Evolutionary conservation across 2,888 invertebrate species (phyloP).

Genomic region (Eupsilia transversa): DNA sequence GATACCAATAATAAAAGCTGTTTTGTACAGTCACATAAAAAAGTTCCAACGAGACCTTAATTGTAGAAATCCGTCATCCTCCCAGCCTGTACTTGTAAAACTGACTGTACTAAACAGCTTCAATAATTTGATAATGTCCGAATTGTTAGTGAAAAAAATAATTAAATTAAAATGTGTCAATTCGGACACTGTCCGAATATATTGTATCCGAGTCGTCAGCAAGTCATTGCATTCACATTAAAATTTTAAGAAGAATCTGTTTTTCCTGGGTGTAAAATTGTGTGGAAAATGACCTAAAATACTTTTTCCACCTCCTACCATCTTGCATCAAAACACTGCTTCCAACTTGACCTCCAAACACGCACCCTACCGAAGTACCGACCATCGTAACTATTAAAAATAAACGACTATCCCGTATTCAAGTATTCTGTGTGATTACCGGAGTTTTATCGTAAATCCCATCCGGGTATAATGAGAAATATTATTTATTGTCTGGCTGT

Average conservation of each 20-base stretch:
- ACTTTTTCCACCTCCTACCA: neutral
- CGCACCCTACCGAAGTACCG: neutral
- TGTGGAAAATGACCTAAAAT: neutral
- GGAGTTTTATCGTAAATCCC: slow-evolving; percentile 75
- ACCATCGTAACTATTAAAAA: slow-evolving; percentile 58
- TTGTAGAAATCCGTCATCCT: too few relatives aligned
- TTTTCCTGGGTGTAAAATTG: neutral
- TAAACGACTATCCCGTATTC: slow-evolving; percentile 59
- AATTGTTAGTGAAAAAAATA: too few relatives aligned
- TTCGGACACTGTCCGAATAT: too few relatives aligned
- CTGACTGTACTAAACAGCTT: too few relatives aligned
- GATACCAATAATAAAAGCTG: too few relatives aligned
- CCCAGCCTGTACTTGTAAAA: too few relatives aligned
- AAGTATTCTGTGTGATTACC: slow-evolving; percentile 70
- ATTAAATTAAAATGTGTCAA: too few relatives aligned
- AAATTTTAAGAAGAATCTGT: neutral
- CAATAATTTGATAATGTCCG: too few relatives aligned
- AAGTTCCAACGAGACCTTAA: too few relatives aligned
- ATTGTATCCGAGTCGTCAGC: too few relatives aligned
- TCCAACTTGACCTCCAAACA: neutral
- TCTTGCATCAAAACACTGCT: neutral
- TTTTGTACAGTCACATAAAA: too few relatives aligned
- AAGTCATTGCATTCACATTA: neutral
- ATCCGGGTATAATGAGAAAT: slow-evolving; percentile 82
- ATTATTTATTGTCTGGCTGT: slow-evolving; percentile 81